Evolutionary conservation across 2,113 vertebrate genomes (phyloP).

Genomic region (Chlamydotis undulata): DNA sequence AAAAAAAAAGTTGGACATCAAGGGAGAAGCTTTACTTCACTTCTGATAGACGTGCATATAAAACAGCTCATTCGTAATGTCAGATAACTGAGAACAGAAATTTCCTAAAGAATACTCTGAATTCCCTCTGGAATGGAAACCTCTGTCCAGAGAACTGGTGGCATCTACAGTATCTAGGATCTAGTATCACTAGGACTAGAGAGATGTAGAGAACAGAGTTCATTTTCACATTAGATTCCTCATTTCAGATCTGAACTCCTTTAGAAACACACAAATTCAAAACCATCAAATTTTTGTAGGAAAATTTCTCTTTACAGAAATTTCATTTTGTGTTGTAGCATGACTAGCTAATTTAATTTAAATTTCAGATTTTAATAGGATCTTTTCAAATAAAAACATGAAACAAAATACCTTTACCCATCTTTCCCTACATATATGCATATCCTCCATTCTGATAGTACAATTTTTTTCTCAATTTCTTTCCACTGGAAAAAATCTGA

Average conservation of each 20-base stretch:
- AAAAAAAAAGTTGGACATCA: neutral
- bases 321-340: neutral
- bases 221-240: neutral
- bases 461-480: rapidly evolving
- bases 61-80: neutral
- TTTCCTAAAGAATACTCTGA: neutral
- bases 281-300: neutral
- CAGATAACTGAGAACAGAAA: neutral
- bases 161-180: neutral
- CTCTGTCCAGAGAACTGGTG: neutral
- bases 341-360: neutral
- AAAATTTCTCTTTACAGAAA: neutral
- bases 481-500: neutral
- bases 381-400: neutral
- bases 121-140: neutral
- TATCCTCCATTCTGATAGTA: neutral
- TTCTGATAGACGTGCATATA: neutral
- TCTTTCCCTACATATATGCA: neutral
- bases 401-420: neutral
- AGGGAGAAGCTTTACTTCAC: neutral
- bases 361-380: neutral
- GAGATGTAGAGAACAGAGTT: neutral
- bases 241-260: neutral
- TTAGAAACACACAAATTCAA: neutral
- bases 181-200: neutral